Percentiles rank a stretch among this genome's conserved stretches.
Evolutionary conservation across 53 echinoderm and acorn worm genomes (phyloP).

Genomic region (Hippasteria phrygiana): DNA sequence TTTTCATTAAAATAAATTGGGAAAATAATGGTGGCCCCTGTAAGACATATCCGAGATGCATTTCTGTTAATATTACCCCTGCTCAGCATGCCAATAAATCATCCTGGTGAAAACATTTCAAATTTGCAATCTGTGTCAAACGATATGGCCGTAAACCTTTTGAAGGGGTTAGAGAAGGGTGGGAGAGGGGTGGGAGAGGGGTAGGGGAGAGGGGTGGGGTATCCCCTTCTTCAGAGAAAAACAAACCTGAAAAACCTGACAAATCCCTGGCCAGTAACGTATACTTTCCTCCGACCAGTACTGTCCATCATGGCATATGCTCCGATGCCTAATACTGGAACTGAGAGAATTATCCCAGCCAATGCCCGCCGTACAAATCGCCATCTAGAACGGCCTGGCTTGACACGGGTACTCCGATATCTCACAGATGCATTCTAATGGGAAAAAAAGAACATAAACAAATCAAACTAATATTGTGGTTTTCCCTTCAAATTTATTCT

Average conservation of each 20-base stretch:
- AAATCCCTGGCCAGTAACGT: slow-evolving; percentile 79
- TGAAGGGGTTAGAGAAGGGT: neutral
- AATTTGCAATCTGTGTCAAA: neutral
- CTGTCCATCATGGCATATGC: slow-evolving; percentile 72
- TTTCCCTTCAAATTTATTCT: no score
- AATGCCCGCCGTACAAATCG: neutral
- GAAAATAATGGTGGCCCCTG: no score
- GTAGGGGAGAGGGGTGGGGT: neutral
- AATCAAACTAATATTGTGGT: neutral
- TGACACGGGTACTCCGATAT: neutral
- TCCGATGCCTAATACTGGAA: slow-evolving; percentile 51
- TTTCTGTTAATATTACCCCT: no score
- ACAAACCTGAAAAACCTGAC: slow-evolving; percentile 86
- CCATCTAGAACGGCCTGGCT: neutral
- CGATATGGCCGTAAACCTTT: neutral
- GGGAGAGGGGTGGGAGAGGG: no score
- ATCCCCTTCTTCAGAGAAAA: no score
- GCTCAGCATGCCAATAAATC: no score
- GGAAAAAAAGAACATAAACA: neutral
- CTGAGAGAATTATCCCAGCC: neutral
- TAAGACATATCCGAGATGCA: no score
- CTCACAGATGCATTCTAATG: neutral
- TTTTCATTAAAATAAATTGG: neutral
- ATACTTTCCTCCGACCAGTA: slow-evolving; percentile 70
- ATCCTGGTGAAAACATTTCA: neutral